Evolutionary conservation across 2,113 vertebrate species (phyloP).

Genomic region (Percina caprodes): DNA sequence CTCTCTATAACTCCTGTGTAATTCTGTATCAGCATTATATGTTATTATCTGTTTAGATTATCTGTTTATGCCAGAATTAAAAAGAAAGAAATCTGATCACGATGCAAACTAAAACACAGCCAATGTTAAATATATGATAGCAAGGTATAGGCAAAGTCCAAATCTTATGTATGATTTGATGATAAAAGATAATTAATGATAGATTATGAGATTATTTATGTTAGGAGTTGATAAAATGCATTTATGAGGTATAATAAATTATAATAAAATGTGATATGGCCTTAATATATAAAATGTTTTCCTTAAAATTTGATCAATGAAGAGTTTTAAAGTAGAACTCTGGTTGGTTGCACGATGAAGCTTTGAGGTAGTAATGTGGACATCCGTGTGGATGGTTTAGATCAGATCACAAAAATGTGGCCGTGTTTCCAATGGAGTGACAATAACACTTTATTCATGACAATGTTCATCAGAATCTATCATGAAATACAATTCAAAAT

Average conservation of each 20-base stretch:
- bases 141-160: not conserved
- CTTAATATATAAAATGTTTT: not conserved
- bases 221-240: not conserved
- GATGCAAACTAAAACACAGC: not conserved
- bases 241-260: not conserved
- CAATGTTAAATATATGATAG: not conserved
- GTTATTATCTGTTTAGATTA: no score
- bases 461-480: not conserved
- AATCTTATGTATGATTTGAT: not conserved
- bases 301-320: not conserved
- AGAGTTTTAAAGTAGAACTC: not conserved
- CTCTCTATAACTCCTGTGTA: not conserved
- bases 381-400: not conserved
- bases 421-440: not conserved
- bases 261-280: not conserved
- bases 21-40: not conserved
- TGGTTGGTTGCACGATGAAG: not conserved
- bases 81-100: not conserved
- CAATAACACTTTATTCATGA: not conserved
- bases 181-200: not conserved
- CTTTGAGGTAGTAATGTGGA: not conserved
- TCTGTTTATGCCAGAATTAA: not conserved
- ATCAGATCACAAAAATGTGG: not conserved
- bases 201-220: not conserved
- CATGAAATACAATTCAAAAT: constrained; percentile 1